Base-by-base conservation (phyloP, 92 coral and sea anemone genomes). In the Zoanthus gigantus region DNA sequence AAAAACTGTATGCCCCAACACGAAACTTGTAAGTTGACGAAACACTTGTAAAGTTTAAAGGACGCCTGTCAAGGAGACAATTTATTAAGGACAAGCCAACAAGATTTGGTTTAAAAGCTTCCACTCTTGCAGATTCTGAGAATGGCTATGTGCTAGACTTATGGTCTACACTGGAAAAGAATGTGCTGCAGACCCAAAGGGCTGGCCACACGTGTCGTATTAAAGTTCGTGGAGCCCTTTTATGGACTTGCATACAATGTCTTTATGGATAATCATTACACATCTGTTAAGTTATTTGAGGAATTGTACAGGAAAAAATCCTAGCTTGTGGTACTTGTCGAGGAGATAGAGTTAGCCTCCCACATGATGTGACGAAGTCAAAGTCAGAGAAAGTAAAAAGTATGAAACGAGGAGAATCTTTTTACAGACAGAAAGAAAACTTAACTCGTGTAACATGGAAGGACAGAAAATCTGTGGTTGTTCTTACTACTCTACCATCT, bases 11-110 rank as follows among this genome's bases (percentile, higher is more conserved):
- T 61, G 84, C 68, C 37, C 61, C 71, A 6, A 47, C 56, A 47
- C 61, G 32, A 34, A 83, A 83, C 34, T 47, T 71, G 45, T 46
- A 68, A 6, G 10, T 83, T 17, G 78, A 83, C 67, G 78, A 68
- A 83, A 68, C 77, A 10, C 15, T 71, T 5, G 44, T 83, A n/a
- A 83, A 83, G 12, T 83, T 83, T 63, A 83, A 83, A n/a, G 37
- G 87, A 44, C 77, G 7, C 18, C 32, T 83, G 32, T 44, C 76
- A 23, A 37, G 56, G 73, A 63, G 76, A 14, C 86, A 82, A 44
- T 42, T 61, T 66, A 58, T 82, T 61, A 15, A 15, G n/a, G 4
- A 15, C 18, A 61, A 15, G n/a, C 4, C 18, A 61, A 7, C 18
- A 15, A 31, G 54, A 58, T 82, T 82, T 82, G 76, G 74, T 18